Base-by-base conservation (phyloP, 2,888 invertebrate genomes). In the Monopis laevigella region DNA sequence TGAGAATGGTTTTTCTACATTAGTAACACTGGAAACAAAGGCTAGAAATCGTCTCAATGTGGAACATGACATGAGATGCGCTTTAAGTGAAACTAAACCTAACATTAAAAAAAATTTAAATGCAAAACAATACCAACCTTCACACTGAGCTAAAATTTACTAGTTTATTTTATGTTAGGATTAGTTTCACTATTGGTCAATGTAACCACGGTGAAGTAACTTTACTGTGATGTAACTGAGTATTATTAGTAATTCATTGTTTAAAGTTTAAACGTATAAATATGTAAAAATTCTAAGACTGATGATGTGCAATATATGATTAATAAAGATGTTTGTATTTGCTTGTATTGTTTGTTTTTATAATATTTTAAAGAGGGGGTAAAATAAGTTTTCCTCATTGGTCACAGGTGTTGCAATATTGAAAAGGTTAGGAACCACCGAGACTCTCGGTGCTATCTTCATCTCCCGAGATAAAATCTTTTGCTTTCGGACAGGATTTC, bases 1-100 rank as follows among this genome's bases (percentile, higher is more conserved):
- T 43, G 44, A 45, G 38, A 47, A 17, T 45, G 45, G 47, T 26
- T 46, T 46, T 24, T 46, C 49, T 29, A 45, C 46, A 43, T 28
- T 44, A 35, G 41, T 45, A 13, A 44, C 45, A n/a, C n/a, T n/a
- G n/a, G n/a, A n/a, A n/a, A n/a, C n/a, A n/a, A n/a, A n/a, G n/a
- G n/a, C n/a, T n/a, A n/a, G n/a, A 41, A 46, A 43, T 11, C 24
- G 11, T 46, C 47, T 45, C 14, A 47, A n/a, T 41, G 44, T 45
- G 29, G 43, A 46, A 28, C 44, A 46, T 46, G 42, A 46, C 41
- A 28, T 44, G 38, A 46, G 42, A 45, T 43, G 41, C 43, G 40
- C 43, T 32, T 44, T 44, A 46, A 7, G 29, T 11, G 29, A 43
- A 38, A 42, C 17, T 8, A 29, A 29, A 29, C 12, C 29, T 29